Base-by-base conservation (phyloP, 2,113 vertebrate species). In the Aplodontia rufa region DNA sequence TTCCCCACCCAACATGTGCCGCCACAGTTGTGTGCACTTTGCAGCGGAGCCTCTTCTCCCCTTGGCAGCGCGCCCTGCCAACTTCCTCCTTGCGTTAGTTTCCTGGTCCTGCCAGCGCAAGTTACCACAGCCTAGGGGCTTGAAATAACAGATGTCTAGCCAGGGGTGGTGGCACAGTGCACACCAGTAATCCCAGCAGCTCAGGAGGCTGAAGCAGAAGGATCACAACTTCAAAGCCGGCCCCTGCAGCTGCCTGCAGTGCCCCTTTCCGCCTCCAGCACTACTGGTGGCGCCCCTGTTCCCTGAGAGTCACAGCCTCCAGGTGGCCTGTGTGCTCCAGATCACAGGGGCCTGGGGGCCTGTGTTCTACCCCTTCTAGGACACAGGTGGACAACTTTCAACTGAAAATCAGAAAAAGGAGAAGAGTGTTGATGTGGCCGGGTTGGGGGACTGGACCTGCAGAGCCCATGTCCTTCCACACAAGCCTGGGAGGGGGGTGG, bases 401-500 rank as follows among this genome's bases (percentile, higher is more conserved):
- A 3, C 12, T 7, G 28, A 53, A 91, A 62, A 45, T 26, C 51
- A 32, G 30, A 22, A 47, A 49, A 26, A 32, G 24, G 42, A 40
- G 24, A 10, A 60, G 80, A 58, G 55, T 3, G 14, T 10, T 2
- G 6, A 5, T 55, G 20, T 58, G 78, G 14, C 51, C 32, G 4
- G 5, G 26, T 20, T 51, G 11, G 32, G 26, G 8, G 35, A 40
- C 35, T 51, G 4, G 0, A 37, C 8, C 45, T 3, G 3, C 20
- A 51, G 1, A 19, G 35, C 76, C 53, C 7, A 49, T 37, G 1
- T 35, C 9, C 24, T 11, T 30, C 55, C 20, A 6, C 7, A 4
- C 8, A 76, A 14, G 9, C 12, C 19, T 28, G 30, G 12, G 11
- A 6, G 28, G 89, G 26, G 6, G 24, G 37, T 42, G 26, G 49